phyloP scores from a whole-genome alignment of 2,113 vertebrate genomes.

The Rhagologus leucostigma region DNA sequence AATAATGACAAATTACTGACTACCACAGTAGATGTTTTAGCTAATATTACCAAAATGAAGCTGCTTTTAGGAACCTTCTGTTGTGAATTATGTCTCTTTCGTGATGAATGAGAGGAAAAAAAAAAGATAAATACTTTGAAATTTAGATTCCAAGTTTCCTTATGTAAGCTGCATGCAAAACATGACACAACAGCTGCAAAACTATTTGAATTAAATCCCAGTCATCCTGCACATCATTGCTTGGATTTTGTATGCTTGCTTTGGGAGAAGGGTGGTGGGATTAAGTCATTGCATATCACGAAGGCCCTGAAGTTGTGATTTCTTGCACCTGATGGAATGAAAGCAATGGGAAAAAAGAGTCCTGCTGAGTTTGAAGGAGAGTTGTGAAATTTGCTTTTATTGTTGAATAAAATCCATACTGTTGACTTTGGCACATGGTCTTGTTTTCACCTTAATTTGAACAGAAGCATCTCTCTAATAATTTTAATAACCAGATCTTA shows the following conservation, averaged over 20 bases:
- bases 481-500: background rate
- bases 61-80: slow-evolving; percentile 25
- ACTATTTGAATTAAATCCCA: background rate
- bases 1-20: background rate
- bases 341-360: background rate
- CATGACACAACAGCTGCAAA: background rate
- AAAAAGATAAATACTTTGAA: background rate
- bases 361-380: background rate
- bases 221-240: background rate
- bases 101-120: background rate
- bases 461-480: background rate
- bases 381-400: background rate
- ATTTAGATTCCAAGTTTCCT: background rate
- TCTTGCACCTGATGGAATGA: background rate
- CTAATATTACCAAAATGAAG: slow-evolving; percentile 37
- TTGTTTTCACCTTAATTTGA: background rate
- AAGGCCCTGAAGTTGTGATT: background rate
- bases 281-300: background rate
- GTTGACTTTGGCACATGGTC: background rate
- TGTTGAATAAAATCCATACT: background rate
- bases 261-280: background rate
- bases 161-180: background rate
- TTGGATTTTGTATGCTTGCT: background rate
- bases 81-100: background rate
- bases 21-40: background rate